These are phyloP conservation scores for Pyrrhia umbra DNA, from an alignment of 2,888 invertebrate species.

Conservation along the genomic window DNA sequence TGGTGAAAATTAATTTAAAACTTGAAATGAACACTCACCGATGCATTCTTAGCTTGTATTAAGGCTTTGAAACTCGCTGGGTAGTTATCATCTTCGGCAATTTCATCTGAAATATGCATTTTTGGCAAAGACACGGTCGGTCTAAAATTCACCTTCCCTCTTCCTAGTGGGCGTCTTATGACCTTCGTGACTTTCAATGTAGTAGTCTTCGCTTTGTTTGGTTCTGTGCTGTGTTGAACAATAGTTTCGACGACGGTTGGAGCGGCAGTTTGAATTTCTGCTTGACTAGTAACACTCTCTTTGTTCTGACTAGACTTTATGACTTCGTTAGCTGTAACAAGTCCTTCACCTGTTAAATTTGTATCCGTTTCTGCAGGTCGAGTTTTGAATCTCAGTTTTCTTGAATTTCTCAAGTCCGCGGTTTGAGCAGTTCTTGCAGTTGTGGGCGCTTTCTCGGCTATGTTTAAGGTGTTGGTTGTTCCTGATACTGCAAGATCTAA, in stretches of 20 bases:
- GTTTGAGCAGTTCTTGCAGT: constrained; percentile 71
- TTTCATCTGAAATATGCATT: constrained; percentile 83
- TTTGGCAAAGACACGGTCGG: constrained; percentile 67
- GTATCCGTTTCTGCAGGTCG: constrained; percentile 81
- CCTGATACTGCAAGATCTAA: constrained; percentile 80
- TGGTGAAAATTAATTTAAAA: too few species aligned
- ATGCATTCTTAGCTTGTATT: constrained; percentile 90
- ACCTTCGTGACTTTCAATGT: constrained; percentile 77
- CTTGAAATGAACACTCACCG: constrained; percentile 82
- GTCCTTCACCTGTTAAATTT: constrained; percentile 82
- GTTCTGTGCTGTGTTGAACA: constrained; percentile 75
- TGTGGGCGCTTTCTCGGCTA: constrained; percentile 77
- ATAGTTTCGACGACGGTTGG: constrained; percentile 69
- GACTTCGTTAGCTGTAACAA: constrained; percentile 74
- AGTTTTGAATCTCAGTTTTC: constrained; percentile 81
- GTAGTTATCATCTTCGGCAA: constrained; percentile 91
- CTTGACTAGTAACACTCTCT: constrained; percentile 80
- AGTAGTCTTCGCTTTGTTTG: constrained; percentile 70
- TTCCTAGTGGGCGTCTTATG: constrained; percentile 75
- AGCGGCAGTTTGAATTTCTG: constrained; percentile 69
- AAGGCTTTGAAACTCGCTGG: constrained; percentile 92
- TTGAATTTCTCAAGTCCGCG: constrained; percentile 75
- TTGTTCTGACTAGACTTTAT: constrained; percentile 83
- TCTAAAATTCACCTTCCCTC: constrained; percentile 73
- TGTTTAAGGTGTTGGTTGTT: constrained; percentile 79